These are phyloP conservation scores for Phylloscopus collybita DNA, from an alignment of 2,797 vertebrate species.

Conservation along the genomic window DNA sequence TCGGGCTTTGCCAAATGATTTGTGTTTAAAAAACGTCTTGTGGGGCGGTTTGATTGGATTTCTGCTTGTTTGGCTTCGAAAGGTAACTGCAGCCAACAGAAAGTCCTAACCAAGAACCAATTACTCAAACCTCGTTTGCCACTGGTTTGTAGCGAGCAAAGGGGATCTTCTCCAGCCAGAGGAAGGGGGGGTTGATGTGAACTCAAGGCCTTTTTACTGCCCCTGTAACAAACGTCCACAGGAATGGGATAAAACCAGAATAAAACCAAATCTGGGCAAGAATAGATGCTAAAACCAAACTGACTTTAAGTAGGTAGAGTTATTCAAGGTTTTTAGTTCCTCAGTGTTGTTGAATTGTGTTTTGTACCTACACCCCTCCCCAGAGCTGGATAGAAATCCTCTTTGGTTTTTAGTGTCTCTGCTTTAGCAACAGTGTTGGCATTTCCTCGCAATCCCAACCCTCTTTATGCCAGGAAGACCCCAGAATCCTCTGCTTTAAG, in stretches of 20 bases:
- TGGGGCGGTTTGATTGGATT: not conserved
- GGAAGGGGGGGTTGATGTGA: not conserved
- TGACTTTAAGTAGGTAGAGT: not conserved
- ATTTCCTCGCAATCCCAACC: not conserved
- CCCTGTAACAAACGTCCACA: not conserved
- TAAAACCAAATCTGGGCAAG: not conserved
- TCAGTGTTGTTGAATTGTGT: not conserved
- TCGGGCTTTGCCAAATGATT: not conserved
- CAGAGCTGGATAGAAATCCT: not conserved
- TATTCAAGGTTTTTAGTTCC: not conserved
- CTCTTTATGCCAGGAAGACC: accelerated
- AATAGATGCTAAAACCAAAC: not conserved
- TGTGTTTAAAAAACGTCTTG: not conserved
- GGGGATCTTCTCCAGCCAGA: not conserved
- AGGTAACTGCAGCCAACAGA: not conserved
- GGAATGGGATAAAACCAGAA: not conserved
- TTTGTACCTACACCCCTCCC: not conserved
- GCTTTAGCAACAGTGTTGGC: not conserved
- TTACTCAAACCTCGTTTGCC: not conserved
- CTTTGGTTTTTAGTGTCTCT: not conserved
- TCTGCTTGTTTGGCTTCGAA: conserved; percentile 3
- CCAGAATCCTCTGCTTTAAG: not conserved
- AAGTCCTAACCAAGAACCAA: not conserved
- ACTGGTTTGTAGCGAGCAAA: not conserved
- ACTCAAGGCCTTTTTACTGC: not conserved